phyloP scores from a whole-genome alignment of 2,797 vertebrate genomes.

The Peromyscus melanophrys region DNA sequence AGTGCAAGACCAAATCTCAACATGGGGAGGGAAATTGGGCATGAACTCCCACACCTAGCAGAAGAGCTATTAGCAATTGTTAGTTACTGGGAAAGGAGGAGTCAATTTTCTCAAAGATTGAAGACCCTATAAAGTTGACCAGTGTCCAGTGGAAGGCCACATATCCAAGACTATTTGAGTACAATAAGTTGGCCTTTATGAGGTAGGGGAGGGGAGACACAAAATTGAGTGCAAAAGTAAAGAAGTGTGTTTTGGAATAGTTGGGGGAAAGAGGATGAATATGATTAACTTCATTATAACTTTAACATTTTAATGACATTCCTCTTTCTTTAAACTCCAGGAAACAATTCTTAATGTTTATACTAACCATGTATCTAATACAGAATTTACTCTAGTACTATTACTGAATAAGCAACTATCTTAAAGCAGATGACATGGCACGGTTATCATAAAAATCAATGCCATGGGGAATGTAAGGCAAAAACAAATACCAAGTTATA shows the following conservation, averaged over 20 bases:
- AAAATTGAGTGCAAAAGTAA: neutral
- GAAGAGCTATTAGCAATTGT: neutral
- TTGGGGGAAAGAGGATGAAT: neutral
- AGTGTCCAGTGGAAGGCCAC: neutral
- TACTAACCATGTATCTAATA: neutral
- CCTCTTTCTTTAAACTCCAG: neutral
- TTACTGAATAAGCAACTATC: conserved; percentile 21
- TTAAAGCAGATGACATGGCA: neutral
- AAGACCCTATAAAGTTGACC: neutral
- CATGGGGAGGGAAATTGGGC: neutral
- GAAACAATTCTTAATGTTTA: neutral
- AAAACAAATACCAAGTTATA: neutral
- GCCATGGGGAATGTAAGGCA: neutral
- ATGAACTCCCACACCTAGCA: neutral
- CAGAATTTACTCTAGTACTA: neutral
- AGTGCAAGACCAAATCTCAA: neutral
- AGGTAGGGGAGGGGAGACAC: neutral
- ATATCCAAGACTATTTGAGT: neutral
- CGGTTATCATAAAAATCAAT: conserved; percentile 39
- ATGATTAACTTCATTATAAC: neutral
- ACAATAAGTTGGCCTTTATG: neutral
- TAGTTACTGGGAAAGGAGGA: neutral
- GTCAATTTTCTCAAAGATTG: neutral
- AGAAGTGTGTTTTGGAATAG: neutral
- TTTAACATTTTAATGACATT: neutral